Conservation (phyloP, 2,113 vertebrate genomes). For the Plecotus auritus region DNA sequence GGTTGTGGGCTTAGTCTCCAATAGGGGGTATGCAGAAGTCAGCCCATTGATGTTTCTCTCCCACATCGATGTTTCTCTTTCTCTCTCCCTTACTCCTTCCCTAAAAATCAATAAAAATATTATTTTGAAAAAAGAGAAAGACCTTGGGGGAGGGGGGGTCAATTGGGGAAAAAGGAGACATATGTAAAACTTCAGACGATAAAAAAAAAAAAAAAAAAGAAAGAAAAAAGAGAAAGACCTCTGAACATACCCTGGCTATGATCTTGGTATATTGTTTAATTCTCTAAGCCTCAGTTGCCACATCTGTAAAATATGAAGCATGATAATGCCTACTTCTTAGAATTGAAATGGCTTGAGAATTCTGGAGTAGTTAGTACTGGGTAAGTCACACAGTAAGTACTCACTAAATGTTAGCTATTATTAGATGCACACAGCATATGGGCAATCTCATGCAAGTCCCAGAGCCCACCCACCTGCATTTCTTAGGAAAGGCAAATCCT, state of each 20-base stretch:
- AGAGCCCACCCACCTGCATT: neutral
- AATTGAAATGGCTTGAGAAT: neutral
- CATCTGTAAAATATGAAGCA: neutral
- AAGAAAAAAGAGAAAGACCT: neutral
- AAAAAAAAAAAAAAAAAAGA: too few species aligned
- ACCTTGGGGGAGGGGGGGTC: too few species aligned
- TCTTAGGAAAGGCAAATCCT: neutral
- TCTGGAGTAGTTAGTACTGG: neutral
- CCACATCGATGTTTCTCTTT: too few species aligned
- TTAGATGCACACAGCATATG: rapidly evolving
- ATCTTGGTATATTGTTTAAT: neutral
- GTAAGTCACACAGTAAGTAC: neutral
- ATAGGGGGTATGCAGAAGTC: too few species aligned
- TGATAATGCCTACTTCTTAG: neutral
- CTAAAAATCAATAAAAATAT: too few species aligned
- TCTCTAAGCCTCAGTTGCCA: neutral
- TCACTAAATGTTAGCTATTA: neutral
- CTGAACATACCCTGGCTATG: neutral
- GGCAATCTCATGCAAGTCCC: too few species aligned
- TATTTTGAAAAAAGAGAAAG: too few species aligned
- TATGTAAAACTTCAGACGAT: too few species aligned
- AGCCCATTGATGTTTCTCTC: too few species aligned
- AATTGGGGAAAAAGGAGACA: too few species aligned
- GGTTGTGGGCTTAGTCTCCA: too few species aligned
- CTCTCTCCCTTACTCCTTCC: too few species aligned